Evolutionary conservation across 2,113 vertebrate species (phyloP), one percentile per base, ranked within the genome.

Genomic region (Addax nasomaculatus): DNA sequence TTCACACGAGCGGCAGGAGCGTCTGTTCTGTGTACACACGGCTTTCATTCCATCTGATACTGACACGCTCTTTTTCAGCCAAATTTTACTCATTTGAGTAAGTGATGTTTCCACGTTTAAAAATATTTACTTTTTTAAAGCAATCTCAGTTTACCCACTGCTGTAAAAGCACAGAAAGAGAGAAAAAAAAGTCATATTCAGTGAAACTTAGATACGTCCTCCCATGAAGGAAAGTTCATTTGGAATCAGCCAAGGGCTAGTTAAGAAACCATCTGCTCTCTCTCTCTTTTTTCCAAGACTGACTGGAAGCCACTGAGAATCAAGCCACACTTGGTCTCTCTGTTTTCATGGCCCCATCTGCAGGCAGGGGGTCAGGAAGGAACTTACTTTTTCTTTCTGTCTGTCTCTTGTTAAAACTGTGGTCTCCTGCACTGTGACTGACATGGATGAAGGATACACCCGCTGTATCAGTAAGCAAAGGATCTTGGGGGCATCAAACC

Each of bases 61-160:
- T 10, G 25, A 43, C 8, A 57, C 6, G 36, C 23, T 94, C 36
- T 16, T 73, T 23, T 83, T 49, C 7, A 85, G 83, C 5, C 90
- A 96, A 62, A 79, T 76, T 84, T 95, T 49, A 88, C 8, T 85
- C 58, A 6, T 60, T 49, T 53, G 19, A 17, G 2, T 53, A 87
- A 90, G 49, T 55, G 21, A 39, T 29, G n/a, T 67, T 93, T 60
- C n/a, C 64, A 85, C n/a, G 39, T 93, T 93, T 79, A 43, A 88
- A 97, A 93, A 87, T 88, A 76, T 92, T 92, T 94, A 33, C 64
- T 90, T 83, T 88, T 39, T 45, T 76, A 1, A 19, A 39, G 39
- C 17, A 5, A 90, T 67, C 47, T 90, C 51, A 43, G 85, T 57
- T 85, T 95, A 87, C 67, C 15, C 55, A 4, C 33, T 73, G 36